These are phyloP conservation scores for Dolichoris vasculosae DNA, from an alignment of 1,140 invertebrate genomes.

Conservation along the genomic window DNA sequence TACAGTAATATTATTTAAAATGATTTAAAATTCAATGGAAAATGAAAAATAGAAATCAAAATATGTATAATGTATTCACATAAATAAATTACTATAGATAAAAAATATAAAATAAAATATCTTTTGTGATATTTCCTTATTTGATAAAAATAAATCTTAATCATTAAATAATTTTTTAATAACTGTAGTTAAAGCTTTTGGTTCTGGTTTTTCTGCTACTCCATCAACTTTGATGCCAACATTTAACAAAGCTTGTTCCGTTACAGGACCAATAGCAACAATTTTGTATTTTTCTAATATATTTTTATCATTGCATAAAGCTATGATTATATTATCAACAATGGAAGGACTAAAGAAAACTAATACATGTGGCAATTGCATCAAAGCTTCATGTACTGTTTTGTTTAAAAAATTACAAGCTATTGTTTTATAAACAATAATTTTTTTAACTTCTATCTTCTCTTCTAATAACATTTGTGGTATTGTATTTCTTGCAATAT, in stretches of 20 bases:
- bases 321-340: conserved; percentile 60
- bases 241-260: conserved; percentile 62
- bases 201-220: conserved; percentile 67
- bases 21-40: conserved; percentile 10
- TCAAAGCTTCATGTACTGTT: conserved; percentile 58
- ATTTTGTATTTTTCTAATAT: conserved; percentile 60
- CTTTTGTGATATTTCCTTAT: conserved; percentile 21
- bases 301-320: conserved; percentile 53
- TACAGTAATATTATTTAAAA: not conserved
- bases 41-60: not conserved
- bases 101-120: conserved; percentile 23
- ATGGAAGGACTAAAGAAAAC: conserved; percentile 72
- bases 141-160: conserved; percentile 13
- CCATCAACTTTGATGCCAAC: conserved; percentile 58
- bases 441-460: conserved; percentile 61
- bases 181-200: conserved; percentile 61
- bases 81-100: conserved; percentile 21
- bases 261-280: conserved; percentile 70
- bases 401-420: conserved; percentile 60
- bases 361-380: conserved; percentile 57
- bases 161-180: conserved; percentile 55
- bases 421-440: conserved; percentile 66
- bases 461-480: conserved; percentile 59
- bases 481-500: conserved; percentile 69
- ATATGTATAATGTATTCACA: conserved; percentile 33